These are phyloP conservation scores for Antedon bifida DNA, from an alignment of 35 echinoderm and acorn worm genomes.

Conservation along the genomic window DNA sequence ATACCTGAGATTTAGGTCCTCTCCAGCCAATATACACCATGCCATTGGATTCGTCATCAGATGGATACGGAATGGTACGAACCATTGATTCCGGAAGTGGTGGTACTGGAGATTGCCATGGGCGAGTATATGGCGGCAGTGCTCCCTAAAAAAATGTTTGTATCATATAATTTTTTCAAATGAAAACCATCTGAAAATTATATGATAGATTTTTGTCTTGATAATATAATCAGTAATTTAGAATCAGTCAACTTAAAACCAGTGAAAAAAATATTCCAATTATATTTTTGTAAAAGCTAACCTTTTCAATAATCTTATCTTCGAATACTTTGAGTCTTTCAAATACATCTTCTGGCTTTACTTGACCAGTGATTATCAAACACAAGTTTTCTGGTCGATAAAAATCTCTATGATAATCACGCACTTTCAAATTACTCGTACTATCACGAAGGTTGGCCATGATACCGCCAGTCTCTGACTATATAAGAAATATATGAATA, in stretches of 20 bases:
- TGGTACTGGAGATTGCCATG: slow-evolving; percentile 77
- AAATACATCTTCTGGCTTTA: slow-evolving; percentile 62
- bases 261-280: no score
- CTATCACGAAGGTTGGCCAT: slow-evolving; percentile 71
- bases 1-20: slow-evolving; percentile 69
- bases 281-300: background rate
- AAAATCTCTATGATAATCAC: slow-evolving; percentile 64
- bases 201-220: background rate
- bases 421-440: slow-evolving; percentile 75
- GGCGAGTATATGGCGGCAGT: slow-evolving; percentile 50
- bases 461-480: slow-evolving; percentile 95
- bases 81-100: slow-evolving; percentile 46
- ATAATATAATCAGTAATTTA: no score
- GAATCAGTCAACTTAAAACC: no score
- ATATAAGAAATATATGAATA: slow-evolving; percentile 8
- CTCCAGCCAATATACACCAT: slow-evolving; percentile 91
- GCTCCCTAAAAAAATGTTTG: slow-evolving; percentile 51
- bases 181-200: background rate
- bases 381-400: slow-evolving; percentile 93
- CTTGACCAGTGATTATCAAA: slow-evolving; percentile 84
- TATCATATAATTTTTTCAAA: background rate
- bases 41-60: slow-evolving; percentile 94
- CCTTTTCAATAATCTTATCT: slow-evolving; percentile 77
- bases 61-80: slow-evolving; percentile 46
- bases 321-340: slow-evolving; percentile 63